Percentiles rank a stretch among this genome's conserved stretches.
phyloP scores from a whole-genome alignment of 1,140 invertebrate species.

The Trichonephila clavipes region DNA sequence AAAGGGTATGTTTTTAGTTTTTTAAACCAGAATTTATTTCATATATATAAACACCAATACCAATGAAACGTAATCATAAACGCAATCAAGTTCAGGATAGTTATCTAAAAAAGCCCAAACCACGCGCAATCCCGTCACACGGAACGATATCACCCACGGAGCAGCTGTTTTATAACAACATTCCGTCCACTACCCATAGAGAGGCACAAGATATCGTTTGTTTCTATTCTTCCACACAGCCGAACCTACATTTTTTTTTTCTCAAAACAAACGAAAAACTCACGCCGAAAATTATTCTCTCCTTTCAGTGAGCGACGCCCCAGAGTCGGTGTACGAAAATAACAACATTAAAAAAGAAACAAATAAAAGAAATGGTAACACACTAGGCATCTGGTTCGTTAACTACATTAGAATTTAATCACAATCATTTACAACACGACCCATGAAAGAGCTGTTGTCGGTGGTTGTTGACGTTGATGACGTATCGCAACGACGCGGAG shows the following conservation, averaged over 20 bases:
- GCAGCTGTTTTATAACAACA: slow-evolving; percentile 53
- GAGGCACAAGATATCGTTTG: background rate
- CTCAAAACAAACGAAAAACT: background rate
- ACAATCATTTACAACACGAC: slow-evolving; percentile 22
- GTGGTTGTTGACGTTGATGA: slow-evolving; percentile 60
- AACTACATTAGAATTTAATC: slow-evolving; percentile 37
- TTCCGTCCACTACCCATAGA: background rate
- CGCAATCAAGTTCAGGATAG: too few relatives aligned
- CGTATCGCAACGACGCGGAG: background rate
- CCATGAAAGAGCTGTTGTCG: slow-evolving; percentile 47
- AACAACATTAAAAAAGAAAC: background rate
- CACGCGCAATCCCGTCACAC: background rate
- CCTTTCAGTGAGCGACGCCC: slow-evolving; percentile 30
- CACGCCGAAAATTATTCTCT: slow-evolving; percentile 6
- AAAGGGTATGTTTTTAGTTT: too few relatives aligned
- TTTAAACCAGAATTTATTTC: too few relatives aligned
- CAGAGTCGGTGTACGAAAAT: background rate
- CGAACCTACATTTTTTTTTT: background rate
- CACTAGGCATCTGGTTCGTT: slow-evolving; percentile 48
- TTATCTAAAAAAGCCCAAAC: background rate
- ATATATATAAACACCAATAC: too few relatives aligned
- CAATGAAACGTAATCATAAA: too few relatives aligned
- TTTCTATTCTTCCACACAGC: background rate
- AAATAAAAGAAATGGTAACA: background rate
- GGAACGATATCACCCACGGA: background rate